Evolutionary conservation across 2,888 invertebrate species (phyloP).

Genomic region (Microctonus brassicae): DNA sequence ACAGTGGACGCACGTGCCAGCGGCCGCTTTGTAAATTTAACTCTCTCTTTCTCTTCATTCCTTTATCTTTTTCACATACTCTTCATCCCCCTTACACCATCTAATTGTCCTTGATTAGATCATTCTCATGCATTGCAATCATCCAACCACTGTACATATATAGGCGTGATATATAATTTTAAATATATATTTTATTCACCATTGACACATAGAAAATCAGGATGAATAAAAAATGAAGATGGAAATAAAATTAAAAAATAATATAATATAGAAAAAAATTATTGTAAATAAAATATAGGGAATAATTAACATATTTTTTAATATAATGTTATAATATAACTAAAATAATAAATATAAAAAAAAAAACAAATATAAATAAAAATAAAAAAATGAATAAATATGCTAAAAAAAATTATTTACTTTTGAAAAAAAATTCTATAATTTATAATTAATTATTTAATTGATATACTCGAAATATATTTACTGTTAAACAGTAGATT

Average conservation of each 20-base stretch:
- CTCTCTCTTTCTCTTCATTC: constrained; percentile 20
- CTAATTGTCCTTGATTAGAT: constrained; percentile 8
- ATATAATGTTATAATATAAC: too few species aligned
- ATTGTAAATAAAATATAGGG: too few species aligned
- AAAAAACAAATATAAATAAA: too few species aligned
- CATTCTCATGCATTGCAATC: not conserved
- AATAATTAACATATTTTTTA: too few species aligned
- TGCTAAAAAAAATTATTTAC: too few species aligned
- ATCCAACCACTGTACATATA: not conserved
- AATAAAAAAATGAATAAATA: too few species aligned
- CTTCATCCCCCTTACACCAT: constrained; percentile 23
- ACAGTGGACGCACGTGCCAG: constrained; percentile 58
- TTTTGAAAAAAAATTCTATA: too few species aligned
- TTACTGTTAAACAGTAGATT: too few species aligned
- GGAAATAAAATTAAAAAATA: too few species aligned
- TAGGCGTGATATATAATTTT: not conserved
- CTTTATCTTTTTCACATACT: constrained; percentile 16
- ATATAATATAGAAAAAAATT: not conserved
- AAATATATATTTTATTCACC: not conserved
- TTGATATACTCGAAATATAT: too few species aligned
- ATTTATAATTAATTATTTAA: too few species aligned
- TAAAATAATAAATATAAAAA: too few species aligned
- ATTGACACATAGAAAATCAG: not conserved
- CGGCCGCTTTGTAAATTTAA: constrained; percentile 19
- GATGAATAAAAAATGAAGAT: not conserved